phyloP scores from a whole-genome alignment of 2,113 vertebrate genomes.

The Fregata magnificens region DNA sequence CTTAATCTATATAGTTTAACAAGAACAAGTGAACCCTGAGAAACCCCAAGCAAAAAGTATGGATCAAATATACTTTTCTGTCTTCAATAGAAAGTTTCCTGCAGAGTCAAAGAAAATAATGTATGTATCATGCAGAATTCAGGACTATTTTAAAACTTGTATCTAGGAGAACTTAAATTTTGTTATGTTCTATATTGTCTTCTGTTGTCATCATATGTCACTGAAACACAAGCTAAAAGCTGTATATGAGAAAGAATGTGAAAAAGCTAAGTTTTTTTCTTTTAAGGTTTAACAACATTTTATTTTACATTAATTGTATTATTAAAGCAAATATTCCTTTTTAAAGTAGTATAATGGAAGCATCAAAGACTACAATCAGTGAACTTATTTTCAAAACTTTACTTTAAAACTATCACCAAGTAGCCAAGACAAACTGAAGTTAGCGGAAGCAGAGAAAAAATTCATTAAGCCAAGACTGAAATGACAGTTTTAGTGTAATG shows the following conservation, averaged over 20 bases:
- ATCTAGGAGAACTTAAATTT: neutral
- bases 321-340: neutral
- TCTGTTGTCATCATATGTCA: neutral
- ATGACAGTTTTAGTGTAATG: neutral
- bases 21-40: neutral
- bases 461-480: neutral
- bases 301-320: neutral
- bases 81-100: neutral
- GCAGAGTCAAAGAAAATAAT: neutral
- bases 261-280: neutral
- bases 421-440: neutral
- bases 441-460: neutral
- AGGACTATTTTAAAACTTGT: neutral
- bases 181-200: neutral
- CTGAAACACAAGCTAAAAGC: neutral
- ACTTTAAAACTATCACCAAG: neutral
- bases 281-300: neutral
- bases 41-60: neutral
- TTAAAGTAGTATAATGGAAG: neutral
- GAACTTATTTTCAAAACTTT: neutral
- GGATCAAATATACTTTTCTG: neutral
- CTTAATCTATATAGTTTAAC: neutral
- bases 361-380: neutral
- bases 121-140: neutral
- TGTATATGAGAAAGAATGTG: neutral